Base-by-base conservation (phyloP, 2,888 invertebrate species). In the Sinohyriopsis cumingii region DNA sequence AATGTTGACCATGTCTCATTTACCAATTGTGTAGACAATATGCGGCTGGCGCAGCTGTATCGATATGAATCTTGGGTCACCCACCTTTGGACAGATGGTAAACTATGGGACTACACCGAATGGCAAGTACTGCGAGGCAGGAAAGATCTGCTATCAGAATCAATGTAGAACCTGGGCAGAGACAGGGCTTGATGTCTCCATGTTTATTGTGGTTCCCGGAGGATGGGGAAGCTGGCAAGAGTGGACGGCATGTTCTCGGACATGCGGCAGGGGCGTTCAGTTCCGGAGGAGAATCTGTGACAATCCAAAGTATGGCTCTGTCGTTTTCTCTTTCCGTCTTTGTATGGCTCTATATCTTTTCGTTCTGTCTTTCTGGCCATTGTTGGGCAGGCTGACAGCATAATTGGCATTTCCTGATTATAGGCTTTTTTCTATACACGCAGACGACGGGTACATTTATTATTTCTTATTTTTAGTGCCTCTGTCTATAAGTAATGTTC, bases 151-250 rank as follows among this genome's bases (percentile, higher is more conserved):
- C 19, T 22, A 25, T 20, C 20, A 15, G 15, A 72, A 73, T 53
- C 56, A 54, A 15, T 81, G 81, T 68, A 65, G 67, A 1, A 54
- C 61, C 15, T 77, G 70, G 69, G 60, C 67, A 7, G 68, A 68
- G 1, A 77, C 79, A 18, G 74, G 75, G 5, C 59, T 75, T 24
- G 55, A 67, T 22, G 53, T 57, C 7, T 56, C 68, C 15, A 19
- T 56, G 15, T 65, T 71, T 1, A 61, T 28, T 20, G 65, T 67
- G 24, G 63, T 69, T 2, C 68, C 66, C 0, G 81, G 81, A 1
- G 78, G 76, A 3, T 81, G 81, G 81, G 68, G 76, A 3, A 63
- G 56, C 15, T 81, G 78, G 78, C 72, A 68, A 12, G 15, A 56
- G 1, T 57, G 65, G 72, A 67, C 73, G 53, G 33, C 73, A 12